Base-by-base conservation (phyloP, 2,888 invertebrate genomes). In the Drosophila imparisetae region DNA sequence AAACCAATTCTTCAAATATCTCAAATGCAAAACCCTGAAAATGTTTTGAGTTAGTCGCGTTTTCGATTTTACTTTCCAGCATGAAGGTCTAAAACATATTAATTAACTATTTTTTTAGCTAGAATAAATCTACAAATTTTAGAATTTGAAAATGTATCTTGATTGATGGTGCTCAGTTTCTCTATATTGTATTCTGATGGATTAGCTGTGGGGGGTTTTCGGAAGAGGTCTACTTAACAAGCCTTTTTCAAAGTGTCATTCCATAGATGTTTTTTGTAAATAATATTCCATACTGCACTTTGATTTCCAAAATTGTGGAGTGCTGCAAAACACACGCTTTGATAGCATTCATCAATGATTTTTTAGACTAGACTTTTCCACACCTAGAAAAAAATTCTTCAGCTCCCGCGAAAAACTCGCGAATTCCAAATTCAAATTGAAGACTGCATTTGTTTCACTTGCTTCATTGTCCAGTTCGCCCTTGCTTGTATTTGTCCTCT, bases 391-490 rank as follows among this genome's bases (percentile, higher is more conserved):
- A 7, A 10, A 3, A 13, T 29, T 45, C 21, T 32, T 45, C 1
- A 53, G 11, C 18, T 34, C n/a, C 29, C 29, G 50, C 42, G 24
- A 66, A 66, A 24, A 64, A 15, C 24, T 49, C n/a, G 24, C 30
- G 48, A 65, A 64, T 64, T 64, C 64, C 38, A 38, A 21, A 15
- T 45, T 18, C 68, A 34, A 45, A 66, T 53, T 67, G 53, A 45
- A 24, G 42, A 34, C 29, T 32, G 36, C 67, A 29, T 15, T 49
- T 54, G 38, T 49, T 49, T 49, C 24, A 54, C 49, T 34, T 8
- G 21, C 49, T 13, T n/a, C 32, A 36, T 54, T 54, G 60, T 38
- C 29, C 29, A 54, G 36, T 27, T 48, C 36, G 48, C 13, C 10
- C 13, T 29, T n/a, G 45, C 15, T 27, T 4, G 10, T 18, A 38